A percentile compares a stretch with the other conserved stretches of the same genome.
These are phyloP conservation scores for Matsumurasca onukii DNA, from an alignment of 1,140 invertebrate genomes.

Conservation along the genomic window DNA sequence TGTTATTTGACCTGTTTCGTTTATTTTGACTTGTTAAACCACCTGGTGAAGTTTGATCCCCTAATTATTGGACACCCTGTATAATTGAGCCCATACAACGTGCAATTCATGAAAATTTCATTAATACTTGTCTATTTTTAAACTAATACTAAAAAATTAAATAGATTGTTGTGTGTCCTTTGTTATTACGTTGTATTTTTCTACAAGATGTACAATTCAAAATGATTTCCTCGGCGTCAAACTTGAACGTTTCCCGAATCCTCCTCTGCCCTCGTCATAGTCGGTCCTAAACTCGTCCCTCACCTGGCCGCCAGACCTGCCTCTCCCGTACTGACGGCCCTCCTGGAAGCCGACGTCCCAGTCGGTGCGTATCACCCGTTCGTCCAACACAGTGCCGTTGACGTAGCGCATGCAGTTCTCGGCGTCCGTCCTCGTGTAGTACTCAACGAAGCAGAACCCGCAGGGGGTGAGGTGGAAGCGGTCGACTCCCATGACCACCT, in stretches of 20 bases:
- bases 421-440: slow-evolving; percentile 81
- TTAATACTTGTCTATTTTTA: too few species aligned
- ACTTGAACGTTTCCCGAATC: slow-evolving; percentile 78
- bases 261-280: slow-evolving; percentile 92
- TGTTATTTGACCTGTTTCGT: too few species aligned
- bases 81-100: too few species aligned
- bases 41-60: too few species aligned
- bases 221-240: too few species aligned
- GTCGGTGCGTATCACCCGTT: slow-evolving; percentile 93
- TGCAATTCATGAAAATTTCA: too few species aligned
- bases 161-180: too few species aligned
- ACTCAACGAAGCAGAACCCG: slow-evolving; percentile 99
- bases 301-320: slow-evolving; percentile 97
- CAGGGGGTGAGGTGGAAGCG: slow-evolving; percentile 98
- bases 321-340: slow-evolving; percentile 95
- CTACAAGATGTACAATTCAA: too few species aligned
- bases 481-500: slow-evolving; percentile 98
- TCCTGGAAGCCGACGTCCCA: slow-evolving; percentile 99
- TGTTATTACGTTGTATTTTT: too few species aligned
- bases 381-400: slow-evolving; percentile 94
- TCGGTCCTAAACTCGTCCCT: slow-evolving; percentile 97
- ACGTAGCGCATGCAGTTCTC: slow-evolving; percentile 94
- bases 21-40: too few species aligned
- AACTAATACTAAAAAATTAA: too few species aligned
- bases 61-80: too few species aligned